Conservation (phyloP, 2,797 vertebrate species). For the Ctenosaura bakeri region DNA sequence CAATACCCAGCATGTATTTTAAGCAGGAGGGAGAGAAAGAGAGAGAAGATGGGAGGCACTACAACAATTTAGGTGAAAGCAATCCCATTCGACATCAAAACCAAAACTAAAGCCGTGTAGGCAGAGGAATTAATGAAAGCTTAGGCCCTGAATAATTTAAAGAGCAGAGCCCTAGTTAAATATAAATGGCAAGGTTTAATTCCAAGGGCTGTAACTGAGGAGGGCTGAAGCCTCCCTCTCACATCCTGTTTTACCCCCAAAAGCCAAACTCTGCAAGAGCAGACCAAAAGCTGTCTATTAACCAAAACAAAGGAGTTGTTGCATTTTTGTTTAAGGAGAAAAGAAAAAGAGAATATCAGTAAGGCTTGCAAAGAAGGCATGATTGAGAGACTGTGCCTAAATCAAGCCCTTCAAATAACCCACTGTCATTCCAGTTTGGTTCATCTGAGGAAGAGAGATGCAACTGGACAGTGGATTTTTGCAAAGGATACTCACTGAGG, state of each 20-base stretch:
- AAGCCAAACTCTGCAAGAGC: slow-evolving; percentile 77
- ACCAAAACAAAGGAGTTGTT: slow-evolving; percentile 80
- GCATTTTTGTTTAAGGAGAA: slow-evolving; percentile 57
- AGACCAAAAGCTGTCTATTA: slow-evolving; percentile 84
- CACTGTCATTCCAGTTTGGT: not conserved
- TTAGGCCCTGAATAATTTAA: slow-evolving; percentile 75
- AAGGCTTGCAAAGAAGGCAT: not conserved
- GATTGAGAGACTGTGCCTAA: not conserved
- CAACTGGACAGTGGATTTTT: not conserved
- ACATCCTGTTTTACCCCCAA: slow-evolving; percentile 74
- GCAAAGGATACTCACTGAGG: too few relatives aligned
- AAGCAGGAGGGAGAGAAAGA: slow-evolving; percentile 17
- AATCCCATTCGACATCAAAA: slow-evolving; percentile 40
- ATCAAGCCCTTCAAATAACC: not conserved
- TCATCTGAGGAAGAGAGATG: not conserved
- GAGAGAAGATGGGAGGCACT: slow-evolving; percentile 50
- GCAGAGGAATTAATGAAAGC: slow-evolving; percentile 70
- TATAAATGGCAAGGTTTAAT: slow-evolving; percentile 75
- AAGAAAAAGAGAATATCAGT: not conserved
- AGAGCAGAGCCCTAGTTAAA: slow-evolving; percentile 73
- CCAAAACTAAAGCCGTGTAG: slow-evolving; percentile 37
- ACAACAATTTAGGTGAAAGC: slow-evolving; percentile 63
- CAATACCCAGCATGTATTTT: slow-evolving; percentile 56
- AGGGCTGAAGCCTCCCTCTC: slow-evolving; percentile 29
- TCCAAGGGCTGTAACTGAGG: slow-evolving; percentile 73